Percentiles rank a stretch among this genome's conserved stretches.
These are phyloP conservation scores for Cryptosula pallasiana DNA, from an alignment of 2,888 invertebrate genomes.

Conservation along the genomic window DNA sequence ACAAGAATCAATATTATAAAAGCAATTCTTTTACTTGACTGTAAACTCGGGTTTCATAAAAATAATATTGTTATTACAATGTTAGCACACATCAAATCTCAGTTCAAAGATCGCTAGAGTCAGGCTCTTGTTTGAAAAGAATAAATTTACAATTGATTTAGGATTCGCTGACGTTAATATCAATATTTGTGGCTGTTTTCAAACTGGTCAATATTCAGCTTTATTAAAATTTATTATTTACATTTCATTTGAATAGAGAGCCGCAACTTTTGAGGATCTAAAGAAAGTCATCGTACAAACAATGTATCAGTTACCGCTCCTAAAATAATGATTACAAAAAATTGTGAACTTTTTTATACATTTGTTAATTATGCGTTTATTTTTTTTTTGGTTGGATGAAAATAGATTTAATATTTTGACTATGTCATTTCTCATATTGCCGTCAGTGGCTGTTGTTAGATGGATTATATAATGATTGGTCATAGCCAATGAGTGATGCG, in stretches of 20 bases:
- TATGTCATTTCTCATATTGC: too few species aligned
- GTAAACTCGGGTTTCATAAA: background rate
- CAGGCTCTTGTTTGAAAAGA: background rate
- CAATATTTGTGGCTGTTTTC: background rate
- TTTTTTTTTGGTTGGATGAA: too few species aligned
- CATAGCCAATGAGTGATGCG: too few species aligned
- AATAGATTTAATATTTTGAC: too few species aligned
- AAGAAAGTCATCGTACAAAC: too few species aligned
- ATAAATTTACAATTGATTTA: constrained; percentile 16
- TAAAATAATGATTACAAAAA: too few species aligned
- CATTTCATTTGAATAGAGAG: background rate
- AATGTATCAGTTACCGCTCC: too few species aligned
- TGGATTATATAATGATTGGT: too few species aligned
- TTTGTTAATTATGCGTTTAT: too few species aligned
- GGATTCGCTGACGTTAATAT: background rate
- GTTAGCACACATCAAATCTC: background rate
- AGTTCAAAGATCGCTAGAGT: background rate
- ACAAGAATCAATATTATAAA: background rate
- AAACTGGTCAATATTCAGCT: background rate
- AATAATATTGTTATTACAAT: background rate
- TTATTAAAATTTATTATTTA: background rate
- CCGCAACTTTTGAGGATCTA: too few species aligned
- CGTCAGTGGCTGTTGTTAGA: too few species aligned
- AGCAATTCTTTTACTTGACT: background rate
- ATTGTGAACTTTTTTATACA: too few species aligned